Evolutionary conservation across 2,888 invertebrate species (phyloP).

Genomic region (Rhingia rostrata): DNA sequence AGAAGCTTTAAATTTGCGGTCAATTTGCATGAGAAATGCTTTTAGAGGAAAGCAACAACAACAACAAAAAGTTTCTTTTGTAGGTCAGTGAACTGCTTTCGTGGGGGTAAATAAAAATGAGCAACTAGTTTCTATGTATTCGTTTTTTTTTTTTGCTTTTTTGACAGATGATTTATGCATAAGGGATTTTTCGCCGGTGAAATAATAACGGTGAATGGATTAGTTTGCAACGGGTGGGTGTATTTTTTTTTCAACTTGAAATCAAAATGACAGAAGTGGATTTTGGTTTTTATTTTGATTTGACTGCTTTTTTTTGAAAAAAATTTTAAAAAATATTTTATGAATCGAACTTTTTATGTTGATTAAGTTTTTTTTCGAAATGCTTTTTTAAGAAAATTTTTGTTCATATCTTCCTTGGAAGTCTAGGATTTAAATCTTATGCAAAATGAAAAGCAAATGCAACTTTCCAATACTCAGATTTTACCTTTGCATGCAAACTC

Average conservation of each 20-base stretch:
- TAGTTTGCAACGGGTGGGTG: constrained; percentile 32
- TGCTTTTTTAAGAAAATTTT: too few relatives aligned
- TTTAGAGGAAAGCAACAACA: constrained; percentile 40
- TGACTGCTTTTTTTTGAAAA: neutral
- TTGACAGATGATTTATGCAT: constrained; percentile 46
- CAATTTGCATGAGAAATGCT: constrained; percentile 70
- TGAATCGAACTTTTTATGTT: too few relatives aligned
- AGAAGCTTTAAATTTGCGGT: constrained; percentile 46
- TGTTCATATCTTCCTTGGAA: too few relatives aligned
- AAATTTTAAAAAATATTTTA: neutral
- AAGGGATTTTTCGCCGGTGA: constrained; percentile 55
- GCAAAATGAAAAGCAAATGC: neutral
- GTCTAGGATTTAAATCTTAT: neutral
- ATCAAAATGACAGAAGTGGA: neutral
- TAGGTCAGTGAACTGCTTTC: constrained; percentile 69
- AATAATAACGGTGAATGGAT: constrained; percentile 40
- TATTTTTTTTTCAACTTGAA: constrained; percentile 6
- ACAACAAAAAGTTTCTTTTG: constrained; percentile 28
- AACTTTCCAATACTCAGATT: too few relatives aligned
- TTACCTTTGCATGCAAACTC: too few relatives aligned
- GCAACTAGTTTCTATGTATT: constrained; percentile 30
- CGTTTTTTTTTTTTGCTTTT: constrained; percentile 27
- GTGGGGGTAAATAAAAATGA: constrained; percentile 63
- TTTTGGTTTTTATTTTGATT: neutral
- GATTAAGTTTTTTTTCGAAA: too few relatives aligned